Evolutionary conservation across 2,113 vertebrate species (phyloP), one percentile per base, ranked within the genome.

Genomic region (Oncorhynchus clarkii): DNA sequence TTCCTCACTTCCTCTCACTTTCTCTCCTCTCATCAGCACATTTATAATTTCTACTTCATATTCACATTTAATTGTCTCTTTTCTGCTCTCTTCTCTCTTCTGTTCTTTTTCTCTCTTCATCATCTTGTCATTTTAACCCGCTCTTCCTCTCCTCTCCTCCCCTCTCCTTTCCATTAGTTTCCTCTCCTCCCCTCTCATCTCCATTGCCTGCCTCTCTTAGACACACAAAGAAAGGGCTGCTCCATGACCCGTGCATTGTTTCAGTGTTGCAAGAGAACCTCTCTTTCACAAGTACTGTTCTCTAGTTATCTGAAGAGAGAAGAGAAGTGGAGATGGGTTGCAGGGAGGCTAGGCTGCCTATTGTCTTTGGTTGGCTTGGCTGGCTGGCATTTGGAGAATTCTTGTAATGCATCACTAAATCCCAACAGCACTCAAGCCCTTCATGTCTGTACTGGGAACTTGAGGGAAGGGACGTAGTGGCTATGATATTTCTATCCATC

Each of bases 171-270:
- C 13, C 59, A 54, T 27, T 20, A 9, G 7, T 70, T 20, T 39
- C 70, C 24, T 27, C 4, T 3, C 54, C 24, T 20, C 4, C 1
- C 39, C 54, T 39, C 16, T 67, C 12, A 68, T 65, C 13, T 24
- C 13, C 59, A 54, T 27, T 20, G 51, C 27, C 31, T n/a, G 51
- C 29, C 14, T 29, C 29, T n/a, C 39, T 31, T 11, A 20, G 7
- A 73, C 67, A 76, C 39, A 83, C 70, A 66, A 73, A 70, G 27
- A 73, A 69, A 39, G 72, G 60, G 51, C 78, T 80, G 71, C 75
- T 82, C 80, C 77, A 72, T 87, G 86, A 87, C 84, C 85, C 73
- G 60, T 86, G 80, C 67, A 80, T 84, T 84, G 80, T 83, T 76
- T 85, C 78, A 81, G 72, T 77, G 76, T 79, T 80, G 76, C 84